Percentiles rank a stretch among this genome's conserved stretches.
Evolutionary conservation across 1,140 invertebrate genomes (phyloP).

Genomic region (Ladona fulva): DNA sequence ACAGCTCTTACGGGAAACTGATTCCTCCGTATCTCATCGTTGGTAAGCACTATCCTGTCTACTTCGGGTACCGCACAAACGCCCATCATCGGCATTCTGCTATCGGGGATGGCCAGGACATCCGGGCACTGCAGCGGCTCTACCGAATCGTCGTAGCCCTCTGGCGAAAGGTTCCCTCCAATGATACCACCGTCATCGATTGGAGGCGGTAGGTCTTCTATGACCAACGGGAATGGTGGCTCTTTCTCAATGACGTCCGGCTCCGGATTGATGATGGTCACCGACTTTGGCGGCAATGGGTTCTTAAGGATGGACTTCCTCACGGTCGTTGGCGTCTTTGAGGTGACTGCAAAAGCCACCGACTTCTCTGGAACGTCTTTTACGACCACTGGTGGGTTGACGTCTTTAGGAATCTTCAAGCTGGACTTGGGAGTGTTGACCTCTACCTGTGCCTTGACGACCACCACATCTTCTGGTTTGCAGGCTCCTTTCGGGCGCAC

Average conservation of each 20-base stretch:
- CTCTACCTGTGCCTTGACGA: neutral
- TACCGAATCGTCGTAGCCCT: neutral
- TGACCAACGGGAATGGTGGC: neutral
- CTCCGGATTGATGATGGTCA: neutral
- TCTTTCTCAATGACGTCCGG: neutral
- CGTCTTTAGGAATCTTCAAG: neutral
- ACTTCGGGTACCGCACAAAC: neutral
- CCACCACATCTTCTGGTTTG: neutral
- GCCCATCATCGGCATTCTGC: neutral
- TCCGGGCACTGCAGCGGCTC: neutral
- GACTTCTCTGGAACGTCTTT: neutral
- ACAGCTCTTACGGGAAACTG: neutral
- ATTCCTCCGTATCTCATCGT: neutral
- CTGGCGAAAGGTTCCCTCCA: neutral
- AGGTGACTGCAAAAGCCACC: neutral
- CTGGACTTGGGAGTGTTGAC: neutral
- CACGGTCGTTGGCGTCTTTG: neutral
- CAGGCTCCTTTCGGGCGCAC: neutral
- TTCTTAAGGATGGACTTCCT: conserved; percentile 1
- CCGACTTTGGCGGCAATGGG: neutral
- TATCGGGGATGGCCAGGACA: neutral
- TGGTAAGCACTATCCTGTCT: neutral
- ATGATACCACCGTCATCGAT: neutral
- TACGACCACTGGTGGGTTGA: neutral
- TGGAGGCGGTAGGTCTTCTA: neutral